Percentiles rank a stretch among this genome's conserved stretches.
phyloP scores from a whole-genome alignment of 2,113 vertebrate genomes.

The Notothenia coriiceps region DNA sequence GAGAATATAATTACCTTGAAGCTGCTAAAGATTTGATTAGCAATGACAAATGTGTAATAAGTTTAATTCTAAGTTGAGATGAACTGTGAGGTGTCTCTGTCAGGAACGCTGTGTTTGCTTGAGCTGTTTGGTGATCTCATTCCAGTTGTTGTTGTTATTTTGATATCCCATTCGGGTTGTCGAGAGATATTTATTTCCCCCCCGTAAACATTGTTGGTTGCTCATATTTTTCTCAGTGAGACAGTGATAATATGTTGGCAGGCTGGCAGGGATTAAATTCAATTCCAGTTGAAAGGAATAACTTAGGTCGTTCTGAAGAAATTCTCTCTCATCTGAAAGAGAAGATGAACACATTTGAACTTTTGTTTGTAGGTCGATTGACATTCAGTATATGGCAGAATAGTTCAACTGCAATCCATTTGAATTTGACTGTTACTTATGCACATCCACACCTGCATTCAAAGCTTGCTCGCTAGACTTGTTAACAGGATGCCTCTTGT shows the following conservation, averaged over 20 bases:
- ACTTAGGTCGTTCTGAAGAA: slow-evolving; percentile 4
- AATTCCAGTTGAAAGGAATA: slow-evolving; percentile 30
- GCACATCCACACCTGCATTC: slow-evolving; percentile 24
- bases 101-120: slow-evolving; percentile 31
- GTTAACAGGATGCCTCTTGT: slow-evolving; percentile 13
- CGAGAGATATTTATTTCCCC: slow-evolving; percentile 43
- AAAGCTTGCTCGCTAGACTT: slow-evolving; percentile 10
- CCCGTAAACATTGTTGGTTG: slow-evolving; percentile 8
- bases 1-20: slow-evolving; percentile 14
- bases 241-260: slow-evolving; percentile 47
- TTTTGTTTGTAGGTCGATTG: slow-evolving; percentile 38
- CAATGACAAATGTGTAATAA: slow-evolving; percentile 34
- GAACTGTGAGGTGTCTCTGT: background rate
- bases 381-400: slow-evolving; percentile 5
- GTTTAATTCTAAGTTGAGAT: slow-evolving; percentile 18
- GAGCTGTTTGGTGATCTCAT: slow-evolving; percentile 28
- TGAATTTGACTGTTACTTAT: slow-evolving; percentile 26
- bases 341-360: slow-evolving; percentile 25
- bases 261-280: slow-evolving; percentile 40
- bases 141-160: slow-evolving; percentile 44
- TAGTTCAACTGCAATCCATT: slow-evolving; percentile 33
- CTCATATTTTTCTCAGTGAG: slow-evolving; percentile 43
- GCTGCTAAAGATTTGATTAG: slow-evolving; percentile 30
- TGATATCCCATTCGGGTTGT: slow-evolving; percentile 20
- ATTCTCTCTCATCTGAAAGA: slow-evolving; percentile 39